phyloP scores from a whole-genome alignment of 2,888 invertebrate genomes.

The Anagyrus pseudococci region DNA sequence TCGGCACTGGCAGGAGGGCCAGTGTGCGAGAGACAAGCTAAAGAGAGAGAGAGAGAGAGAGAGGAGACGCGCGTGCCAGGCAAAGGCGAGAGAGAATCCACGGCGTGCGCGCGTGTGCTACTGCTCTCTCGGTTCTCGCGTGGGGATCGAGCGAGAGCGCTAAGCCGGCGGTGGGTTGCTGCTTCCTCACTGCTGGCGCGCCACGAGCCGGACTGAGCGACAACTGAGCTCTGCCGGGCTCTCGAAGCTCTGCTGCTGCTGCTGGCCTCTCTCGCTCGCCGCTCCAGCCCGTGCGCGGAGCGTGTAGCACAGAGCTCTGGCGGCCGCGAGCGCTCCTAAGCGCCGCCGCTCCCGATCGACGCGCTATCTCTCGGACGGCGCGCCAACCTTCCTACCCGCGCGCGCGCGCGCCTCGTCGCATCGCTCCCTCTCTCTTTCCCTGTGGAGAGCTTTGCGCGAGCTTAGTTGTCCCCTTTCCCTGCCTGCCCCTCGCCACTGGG shows the following conservation, averaged over 20 bases:
- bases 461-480: neutral
- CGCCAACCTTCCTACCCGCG: constrained; percentile 41
- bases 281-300: constrained; percentile 34
- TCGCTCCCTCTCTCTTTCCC: neutral
- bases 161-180: too few relatives aligned
- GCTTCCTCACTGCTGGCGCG: neutral
- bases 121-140: too few relatives aligned
- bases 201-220: constrained; percentile 61
- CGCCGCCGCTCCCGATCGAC: constrained; percentile 63
- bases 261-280: constrained; percentile 63
- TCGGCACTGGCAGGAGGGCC: constrained; percentile 59
- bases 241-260: constrained; percentile 56
- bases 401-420: constrained; percentile 2
- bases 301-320: too few relatives aligned
- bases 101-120: too few relatives aligned
- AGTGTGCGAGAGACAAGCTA: too few relatives aligned
- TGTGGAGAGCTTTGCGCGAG: constrained; percentile 20
- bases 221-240: constrained; percentile 66
- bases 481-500: neutral
- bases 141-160: too few relatives aligned
- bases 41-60: neutral
- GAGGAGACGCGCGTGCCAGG: neutral
- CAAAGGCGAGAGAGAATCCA: too few relatives aligned
- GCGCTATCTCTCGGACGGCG: constrained; percentile 66
- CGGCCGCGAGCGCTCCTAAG: too few relatives aligned